Evolutionary conservation across 2,113 vertebrate genomes (phyloP), one percentile per base, ranked within the genome.

Genomic region (Philantomba maxwellii): DNA sequence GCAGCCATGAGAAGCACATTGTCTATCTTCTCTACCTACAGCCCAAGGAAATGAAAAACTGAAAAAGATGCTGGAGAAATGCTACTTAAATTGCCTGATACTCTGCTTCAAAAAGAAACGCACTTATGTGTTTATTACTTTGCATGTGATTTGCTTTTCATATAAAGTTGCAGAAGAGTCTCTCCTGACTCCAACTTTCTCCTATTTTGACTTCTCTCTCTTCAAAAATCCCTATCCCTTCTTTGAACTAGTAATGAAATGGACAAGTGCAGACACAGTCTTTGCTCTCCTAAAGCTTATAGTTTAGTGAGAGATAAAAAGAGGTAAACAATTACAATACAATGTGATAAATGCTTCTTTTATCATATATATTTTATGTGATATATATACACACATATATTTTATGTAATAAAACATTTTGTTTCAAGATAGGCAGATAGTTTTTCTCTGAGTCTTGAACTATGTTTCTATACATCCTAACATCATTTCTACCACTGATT

Each of bases 1-100:
- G 98, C 94, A 87, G 30, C 17, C 95, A 64, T 43, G 96, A 99
- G 98, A 7, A 97, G 2, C 3, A 2, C 0, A 96, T 99, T 99
- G 23, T 98, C 23, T 90, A 99, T 98, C 95, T 96, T 97, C 49
- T 99, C 99, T 51, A 99, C 84, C 99, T 99, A 89, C 33, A 97
- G 98, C 19, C 23, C 93, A 97, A 94, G 33, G 23, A 80, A 86
- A 87, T 78, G 39, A 89, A 93, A 94, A 49, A 78, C 55, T 66
- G 93, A 80, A 55, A 57, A 83, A 73, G 49, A 87, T 10, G 53
- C 47, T 57, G n/a, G 57, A 87, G 83, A 92, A 43, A 12, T 28
- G 17, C 57, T 39, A 78, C 26, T 36, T 83, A 87, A 84, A 83
- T 47, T n/a, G 64, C 28, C 36, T 85, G 45, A 47, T 55, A 39